phyloP scores from a whole-genome alignment of 2,113 vertebrate genomes.

The Sinocyclocheilus anophthalmus region DNA sequence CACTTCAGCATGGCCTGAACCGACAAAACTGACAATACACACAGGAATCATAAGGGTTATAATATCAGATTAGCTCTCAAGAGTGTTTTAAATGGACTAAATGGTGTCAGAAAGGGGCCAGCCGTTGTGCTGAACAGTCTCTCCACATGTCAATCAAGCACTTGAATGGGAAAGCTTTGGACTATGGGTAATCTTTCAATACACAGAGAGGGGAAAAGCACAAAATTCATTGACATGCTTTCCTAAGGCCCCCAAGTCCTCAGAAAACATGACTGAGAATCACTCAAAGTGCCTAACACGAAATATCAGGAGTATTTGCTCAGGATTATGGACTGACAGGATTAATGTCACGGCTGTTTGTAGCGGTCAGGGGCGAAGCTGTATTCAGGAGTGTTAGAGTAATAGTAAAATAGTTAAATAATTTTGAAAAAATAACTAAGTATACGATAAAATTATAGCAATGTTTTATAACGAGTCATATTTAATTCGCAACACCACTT shows the following conservation, averaged over 20 bases:
- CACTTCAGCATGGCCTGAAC: not conserved
- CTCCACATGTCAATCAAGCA: slow-evolving; percentile 27
- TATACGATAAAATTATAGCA: no score
- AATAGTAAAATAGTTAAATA: no score
- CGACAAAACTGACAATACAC: slow-evolving; percentile 1
- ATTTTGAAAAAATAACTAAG: no score
- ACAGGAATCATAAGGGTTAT: slow-evolving; percentile 34
- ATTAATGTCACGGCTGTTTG: slow-evolving; percentile 10
- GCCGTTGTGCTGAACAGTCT: slow-evolving; percentile 19
- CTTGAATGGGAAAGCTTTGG: slow-evolving; percentile 15
- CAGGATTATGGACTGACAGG: slow-evolving; percentile 8
- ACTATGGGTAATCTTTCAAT: slow-evolving; percentile 9
- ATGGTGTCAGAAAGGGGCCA: not conserved
- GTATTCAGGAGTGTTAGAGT: no score
- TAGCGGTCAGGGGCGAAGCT: not conserved
- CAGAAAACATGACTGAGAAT: not conserved
- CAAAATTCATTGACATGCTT: slow-evolving; percentile 11
- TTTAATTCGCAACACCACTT: no score
- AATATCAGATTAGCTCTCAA: slow-evolving; percentile 18
- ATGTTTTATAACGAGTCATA: no score
- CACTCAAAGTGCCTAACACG: not conserved
- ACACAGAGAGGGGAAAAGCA: not conserved
- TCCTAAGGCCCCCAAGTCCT: not conserved
- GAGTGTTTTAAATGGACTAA: slow-evolving; percentile 35
- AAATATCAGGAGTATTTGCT: slow-evolving; percentile 41